Evolutionary conservation across 2,888 invertebrate species (phyloP), one percentile per base, ranked within the genome.

Genomic region (Eueremaeus valkanovi): DNA sequence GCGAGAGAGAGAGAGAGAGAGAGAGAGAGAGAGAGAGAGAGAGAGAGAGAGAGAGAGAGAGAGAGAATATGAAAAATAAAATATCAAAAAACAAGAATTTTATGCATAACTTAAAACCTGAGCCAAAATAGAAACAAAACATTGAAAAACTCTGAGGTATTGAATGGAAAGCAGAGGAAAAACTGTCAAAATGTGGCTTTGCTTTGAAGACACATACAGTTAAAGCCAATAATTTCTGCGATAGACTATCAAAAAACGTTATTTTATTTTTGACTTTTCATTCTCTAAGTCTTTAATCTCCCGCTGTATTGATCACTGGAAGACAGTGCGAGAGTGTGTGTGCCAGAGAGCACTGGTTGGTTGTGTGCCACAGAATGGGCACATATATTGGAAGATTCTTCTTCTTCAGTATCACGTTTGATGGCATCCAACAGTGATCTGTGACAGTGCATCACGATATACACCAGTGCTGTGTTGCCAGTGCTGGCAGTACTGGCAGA

Each of bases 391-490:
- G 24, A 5, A 55, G 55, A 51, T 13, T 55, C 21, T 27, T 33
- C 40, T 68, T 68, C 40, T 68, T 18, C 21, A 11, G 68, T 21
- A 68, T 68, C 68, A 40, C 5, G 36, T 68, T 36, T 68, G 68
- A 68, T 68, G 68, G 68, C 68, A 68, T 68, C 68, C 36, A 40
- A 42, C 68, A 68, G 68, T 68, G 68, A 68, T 68, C 61, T 68
- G 68, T 68, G 68, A 68, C 68, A 68, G 24, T 36, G 36, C 11
- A 68, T 68, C 68, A 68, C 68, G 68, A 68, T 68, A 68, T 68
- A 40, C 61, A 31, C 18, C 61, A 61, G 33, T 18, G 63, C 40
- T 42, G 36, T 36, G 11, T 40, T 27, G 3, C 29, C 18, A 21
- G 24, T 29, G 9, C 13, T 3, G 11, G 58, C 5, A 24, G 6